A percentile compares a stretch with the other conserved stretches of the same genome.
Evolutionary conservation across 2,797 vertebrate genomes (phyloP).

Genomic region (Philypnodon macrostomus): DNA sequence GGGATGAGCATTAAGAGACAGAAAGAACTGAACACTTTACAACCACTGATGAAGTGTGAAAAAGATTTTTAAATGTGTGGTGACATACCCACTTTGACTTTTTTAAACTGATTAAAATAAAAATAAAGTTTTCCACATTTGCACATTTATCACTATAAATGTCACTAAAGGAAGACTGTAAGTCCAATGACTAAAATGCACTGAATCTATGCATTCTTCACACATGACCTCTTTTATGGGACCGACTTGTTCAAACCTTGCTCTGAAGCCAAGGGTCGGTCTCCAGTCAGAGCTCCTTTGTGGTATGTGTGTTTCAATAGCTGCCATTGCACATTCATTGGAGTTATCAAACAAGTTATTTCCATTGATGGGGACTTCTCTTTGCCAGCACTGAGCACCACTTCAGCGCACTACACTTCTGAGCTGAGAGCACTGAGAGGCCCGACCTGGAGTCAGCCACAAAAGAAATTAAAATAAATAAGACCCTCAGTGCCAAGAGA

Average conservation of each 20-base stretch:
- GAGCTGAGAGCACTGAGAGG: slow-evolving; percentile 49
- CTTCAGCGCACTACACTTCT: slow-evolving; percentile 49
- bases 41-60: too few species aligned
- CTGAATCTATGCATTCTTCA: background rate
- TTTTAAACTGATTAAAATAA: too few species aligned
- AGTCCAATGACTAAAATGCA: background rate
- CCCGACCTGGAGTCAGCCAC: slow-evolving; percentile 29
- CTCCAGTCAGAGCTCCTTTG: slow-evolving; percentile 2
- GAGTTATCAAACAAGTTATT: slow-evolving; percentile 32
- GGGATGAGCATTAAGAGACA: too few species aligned
- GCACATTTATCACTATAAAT: too few species aligned
- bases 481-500: slow-evolving; percentile 10
- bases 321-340: slow-evolving; percentile 4
- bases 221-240: background rate
- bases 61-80: too few species aligned
- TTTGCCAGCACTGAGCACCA: slow-evolving; percentile 44
- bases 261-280: background rate
- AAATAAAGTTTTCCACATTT: too few species aligned
- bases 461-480: slow-evolving; percentile 37
- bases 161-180: too few species aligned
- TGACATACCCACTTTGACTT: too few species aligned
- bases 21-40: too few species aligned
- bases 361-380: slow-evolving; percentile 45
- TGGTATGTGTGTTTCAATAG: slow-evolving; percentile 12
- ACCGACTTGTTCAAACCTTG: slow-evolving; percentile 7